Conservation (phyloP, 2,113 vertebrate species). For the Aramus guarauna region DNA sequence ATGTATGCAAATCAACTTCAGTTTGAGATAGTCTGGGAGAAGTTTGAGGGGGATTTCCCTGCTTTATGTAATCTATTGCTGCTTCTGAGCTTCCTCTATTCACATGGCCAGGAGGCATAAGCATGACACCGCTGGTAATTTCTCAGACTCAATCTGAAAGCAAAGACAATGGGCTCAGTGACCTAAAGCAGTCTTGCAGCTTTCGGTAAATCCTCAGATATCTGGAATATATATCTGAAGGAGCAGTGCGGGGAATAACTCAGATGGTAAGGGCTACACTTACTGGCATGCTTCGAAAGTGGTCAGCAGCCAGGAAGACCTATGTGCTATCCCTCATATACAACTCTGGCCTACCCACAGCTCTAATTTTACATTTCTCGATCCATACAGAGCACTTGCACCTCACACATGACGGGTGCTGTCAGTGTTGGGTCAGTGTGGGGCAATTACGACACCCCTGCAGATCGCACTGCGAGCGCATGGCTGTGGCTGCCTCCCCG, state of each 20-base stretch:
- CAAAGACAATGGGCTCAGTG: not conserved
- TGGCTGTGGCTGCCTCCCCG: not conserved
- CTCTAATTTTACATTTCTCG: not conserved
- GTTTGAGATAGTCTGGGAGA: not conserved
- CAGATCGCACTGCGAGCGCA: not conserved
- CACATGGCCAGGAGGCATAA: not conserved
- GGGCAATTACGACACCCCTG: not conserved
- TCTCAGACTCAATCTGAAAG: slow-evolving; percentile 35
- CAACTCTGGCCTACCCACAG: not conserved
- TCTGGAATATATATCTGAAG: not conserved
- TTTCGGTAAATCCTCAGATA: not conserved
- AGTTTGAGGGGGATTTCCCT: slow-evolving; percentile 44
- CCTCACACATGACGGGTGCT: fast-evolving
- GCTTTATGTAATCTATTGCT: slow-evolving; percentile 22
- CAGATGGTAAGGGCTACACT: not conserved
- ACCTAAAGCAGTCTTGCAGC: not conserved
- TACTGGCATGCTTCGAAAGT: not conserved
- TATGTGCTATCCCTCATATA: not conserved
- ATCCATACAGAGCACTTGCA: not conserved
- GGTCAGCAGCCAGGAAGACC: not conserved
- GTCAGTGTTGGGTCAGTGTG: fast-evolving
- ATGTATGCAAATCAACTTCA: not conserved
- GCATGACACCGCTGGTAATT: not conserved
- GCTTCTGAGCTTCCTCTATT: slow-evolving; percentile 34
- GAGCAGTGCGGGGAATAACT: not conserved